Evolutionary conservation across 2,797 vertebrate species (phyloP).

Genomic region (Ctenopoma multispine): DNA sequence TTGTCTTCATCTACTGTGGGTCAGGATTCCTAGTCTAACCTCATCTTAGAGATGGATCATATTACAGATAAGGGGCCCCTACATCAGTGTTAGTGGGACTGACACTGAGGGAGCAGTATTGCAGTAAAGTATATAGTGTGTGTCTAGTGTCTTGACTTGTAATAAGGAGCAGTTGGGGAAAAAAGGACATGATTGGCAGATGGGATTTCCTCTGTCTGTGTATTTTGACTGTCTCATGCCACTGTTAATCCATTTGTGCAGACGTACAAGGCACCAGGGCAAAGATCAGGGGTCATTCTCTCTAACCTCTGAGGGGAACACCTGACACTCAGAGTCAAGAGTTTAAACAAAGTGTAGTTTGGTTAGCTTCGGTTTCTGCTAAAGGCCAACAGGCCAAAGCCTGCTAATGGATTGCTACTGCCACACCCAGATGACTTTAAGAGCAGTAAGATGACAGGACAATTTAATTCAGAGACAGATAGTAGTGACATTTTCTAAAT

Average conservation of each 20-base stretch:
- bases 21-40: slow-evolving; percentile 59
- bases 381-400: slow-evolving; percentile 5
- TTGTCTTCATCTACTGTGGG: slow-evolving; percentile 54
- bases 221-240: slow-evolving; percentile 34
- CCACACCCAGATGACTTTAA: slow-evolving; percentile 11
- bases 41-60: slow-evolving; percentile 60
- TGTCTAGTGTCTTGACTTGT: not conserved
- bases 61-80: slow-evolving; percentile 70
- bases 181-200: slow-evolving; percentile 33
- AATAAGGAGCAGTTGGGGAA: slow-evolving; percentile 36
- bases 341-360: slow-evolving; percentile 73
- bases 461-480: not conserved
- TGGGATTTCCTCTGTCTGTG: slow-evolving; percentile 35
- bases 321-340: slow-evolving; percentile 71
- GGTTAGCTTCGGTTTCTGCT: slow-evolving; percentile 40
- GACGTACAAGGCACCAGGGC: slow-evolving; percentile 24
- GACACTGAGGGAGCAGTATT: slow-evolving; percentile 52
- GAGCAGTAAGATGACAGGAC: slow-evolving; percentile 6
- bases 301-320: slow-evolving; percentile 48
- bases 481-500: not conserved
- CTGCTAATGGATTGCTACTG: not conserved
- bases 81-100: slow-evolving; percentile 33
- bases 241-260: slow-evolving; percentile 43
- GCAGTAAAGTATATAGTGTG: too few relatives aligned
- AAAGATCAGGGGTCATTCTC: slow-evolving; percentile 56